Evolutionary conservation across 2,888 invertebrate genomes (phyloP).

Genomic region (Netelia inedita): DNA sequence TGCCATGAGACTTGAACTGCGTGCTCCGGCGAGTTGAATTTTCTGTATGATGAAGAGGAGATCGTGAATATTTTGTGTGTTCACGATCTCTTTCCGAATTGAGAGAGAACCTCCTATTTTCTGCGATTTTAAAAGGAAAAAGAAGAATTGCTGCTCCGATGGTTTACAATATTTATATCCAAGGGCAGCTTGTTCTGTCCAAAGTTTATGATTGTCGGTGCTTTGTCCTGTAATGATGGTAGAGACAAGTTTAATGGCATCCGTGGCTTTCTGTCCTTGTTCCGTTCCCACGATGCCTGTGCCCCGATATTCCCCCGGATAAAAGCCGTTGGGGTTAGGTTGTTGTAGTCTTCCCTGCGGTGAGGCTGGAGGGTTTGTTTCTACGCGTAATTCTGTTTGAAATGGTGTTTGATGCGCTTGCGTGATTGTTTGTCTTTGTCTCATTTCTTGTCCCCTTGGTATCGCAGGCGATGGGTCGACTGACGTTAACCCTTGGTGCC

Average conservation of each 20-base stretch:
- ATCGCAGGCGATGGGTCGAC: slow-evolving; percentile 1
- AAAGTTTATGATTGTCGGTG: slow-evolving; percentile 30
- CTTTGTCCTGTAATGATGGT: slow-evolving; percentile 26
- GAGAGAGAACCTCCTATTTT: no score
- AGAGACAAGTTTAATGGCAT: slow-evolving; percentile 10
- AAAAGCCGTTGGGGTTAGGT: slow-evolving; percentile 42
- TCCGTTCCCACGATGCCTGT: slow-evolving; percentile 21
- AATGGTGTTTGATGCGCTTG: neutral
- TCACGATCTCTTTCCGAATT: slow-evolving; percentile 30
- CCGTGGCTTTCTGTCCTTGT: slow-evolving; percentile 21
- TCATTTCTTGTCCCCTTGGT: neutral
- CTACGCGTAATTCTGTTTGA: neutral
- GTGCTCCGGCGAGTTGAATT: slow-evolving; percentile 37
- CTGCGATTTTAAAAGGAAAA: no score
- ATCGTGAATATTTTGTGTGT: slow-evolving; percentile 2
- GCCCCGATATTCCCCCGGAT: slow-evolving; percentile 26
- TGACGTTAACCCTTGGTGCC: slow-evolving; percentile 9
- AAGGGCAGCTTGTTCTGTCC: no score
- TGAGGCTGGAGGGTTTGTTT: neutral
- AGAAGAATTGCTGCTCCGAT: no score
- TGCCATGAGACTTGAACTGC: slow-evolving; percentile 35
- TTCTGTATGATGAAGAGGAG: slow-evolving; percentile 27
- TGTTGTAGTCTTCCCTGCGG: slow-evolving; percentile 3
- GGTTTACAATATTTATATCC: no score
- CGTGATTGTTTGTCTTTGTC: neutral